Evolutionary conservation across 2,888 invertebrate species (phyloP).

Genomic region (Rotaria sp.): DNA sequence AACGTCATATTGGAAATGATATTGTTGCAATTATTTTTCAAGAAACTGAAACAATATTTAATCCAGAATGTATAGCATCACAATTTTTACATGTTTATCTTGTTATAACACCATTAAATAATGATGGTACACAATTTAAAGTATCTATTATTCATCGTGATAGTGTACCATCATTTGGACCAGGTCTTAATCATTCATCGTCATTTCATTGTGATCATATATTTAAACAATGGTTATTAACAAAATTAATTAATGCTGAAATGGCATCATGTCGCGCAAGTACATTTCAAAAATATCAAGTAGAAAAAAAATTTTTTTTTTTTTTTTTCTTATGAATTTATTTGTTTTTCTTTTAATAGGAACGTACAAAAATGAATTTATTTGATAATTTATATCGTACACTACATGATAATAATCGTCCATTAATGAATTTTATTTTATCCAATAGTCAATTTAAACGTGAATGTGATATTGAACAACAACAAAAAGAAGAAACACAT

Average conservation of each 20-base stretch:
- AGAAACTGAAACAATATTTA: conserved; percentile 81
- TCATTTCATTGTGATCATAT: conserved; percentile 30
- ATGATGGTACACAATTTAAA: conserved; percentile 31
- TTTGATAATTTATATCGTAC: conserved; percentile 11
- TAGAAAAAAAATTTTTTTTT: not conserved
- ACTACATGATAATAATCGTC: conserved; percentile 14
- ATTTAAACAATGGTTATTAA: conserved; percentile 40
- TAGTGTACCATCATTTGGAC: conserved; percentile 38
- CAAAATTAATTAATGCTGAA: conserved; percentile 40
- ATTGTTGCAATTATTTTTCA: conserved; percentile 83
- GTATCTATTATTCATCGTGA: conserved; percentile 23
- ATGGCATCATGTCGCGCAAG: conserved; percentile 32
- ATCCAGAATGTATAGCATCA: conserved; percentile 96
- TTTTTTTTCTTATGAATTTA: not conserved
- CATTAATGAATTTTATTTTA: not conserved
- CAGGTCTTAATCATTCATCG: not conserved
- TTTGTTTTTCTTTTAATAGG: not conserved
- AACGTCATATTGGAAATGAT: conserved; percentile 81
- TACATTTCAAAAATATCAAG: conserved; percentile 40
- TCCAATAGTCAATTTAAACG: conserved; percentile 8
- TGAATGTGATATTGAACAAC: conserved; percentile 14
- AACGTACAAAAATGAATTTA: conserved; percentile 22
- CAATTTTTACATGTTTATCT: conserved; percentile 96
- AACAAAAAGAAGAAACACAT: not conserved
- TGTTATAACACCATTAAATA: conserved; percentile 73